A percentile compares a stretch with the other conserved stretches of the same genome.
phyloP scores from a whole-genome alignment of 2,888 invertebrate species.

The Catocala sponsa region DNA sequence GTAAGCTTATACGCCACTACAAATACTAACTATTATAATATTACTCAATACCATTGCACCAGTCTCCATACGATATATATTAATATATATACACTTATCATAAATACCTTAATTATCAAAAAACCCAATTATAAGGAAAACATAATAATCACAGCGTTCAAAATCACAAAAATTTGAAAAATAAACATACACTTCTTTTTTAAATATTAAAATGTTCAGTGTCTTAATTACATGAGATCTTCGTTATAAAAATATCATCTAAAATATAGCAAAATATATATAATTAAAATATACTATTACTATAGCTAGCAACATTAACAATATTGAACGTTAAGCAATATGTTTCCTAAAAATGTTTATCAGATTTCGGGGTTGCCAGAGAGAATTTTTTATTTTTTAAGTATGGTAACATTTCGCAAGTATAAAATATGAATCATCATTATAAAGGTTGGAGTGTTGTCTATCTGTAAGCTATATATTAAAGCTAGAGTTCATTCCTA shows the following conservation, averaged over 20 bases:
- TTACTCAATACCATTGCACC: slow-evolving; percentile 65
- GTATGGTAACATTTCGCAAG: slow-evolving; percentile 26
- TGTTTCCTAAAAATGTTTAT: slow-evolving; percentile 70
- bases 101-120: slow-evolving; percentile 51
- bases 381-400: slow-evolving; percentile 36
- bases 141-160: slow-evolving; percentile 79
- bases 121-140: slow-evolving; percentile 57
- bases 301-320: slow-evolving; percentile 83
- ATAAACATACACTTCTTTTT: slow-evolving; percentile 36
- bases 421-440: slow-evolving; percentile 5
- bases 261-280: slow-evolving; percentile 79
- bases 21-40: slow-evolving; percentile 41
- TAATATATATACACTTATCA: slow-evolving; percentile 58
- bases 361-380: slow-evolving; percentile 70
- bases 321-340: slow-evolving; percentile 84
- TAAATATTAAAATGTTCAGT: slow-evolving; percentile 52
- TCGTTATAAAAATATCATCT: slow-evolving; percentile 77
- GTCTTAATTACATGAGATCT: slow-evolving; percentile 74
- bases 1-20: slow-evolving; percentile 43
- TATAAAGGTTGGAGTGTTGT: slow-evolving; percentile 3
- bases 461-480: not conserved
- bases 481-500: slow-evolving; percentile 7
- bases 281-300: slow-evolving; percentile 71
- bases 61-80: slow-evolving; percentile 70
- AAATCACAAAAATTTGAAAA: slow-evolving; percentile 66